Evolutionary conservation across 2,113 vertebrate genomes (phyloP), one percentile per base, ranked within the genome.

Genomic region (Etheostoma spectabile): DNA sequence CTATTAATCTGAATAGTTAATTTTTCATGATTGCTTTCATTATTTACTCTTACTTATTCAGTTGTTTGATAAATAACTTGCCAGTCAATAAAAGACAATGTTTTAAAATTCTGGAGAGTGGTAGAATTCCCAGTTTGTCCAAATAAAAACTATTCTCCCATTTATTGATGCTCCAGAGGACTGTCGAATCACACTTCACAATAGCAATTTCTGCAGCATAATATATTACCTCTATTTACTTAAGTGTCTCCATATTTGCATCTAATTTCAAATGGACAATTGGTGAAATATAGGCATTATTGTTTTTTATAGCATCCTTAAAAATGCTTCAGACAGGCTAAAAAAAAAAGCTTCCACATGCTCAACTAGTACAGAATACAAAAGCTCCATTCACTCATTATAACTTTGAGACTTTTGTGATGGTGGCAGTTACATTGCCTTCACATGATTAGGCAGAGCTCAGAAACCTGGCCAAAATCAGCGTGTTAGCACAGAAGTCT

Each of bases 211-310:
- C 66, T 73, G 51, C 64, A 57, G 78, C 30, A 53, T 55, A 80
- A 82, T 74, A 56, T 53, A 68, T 55, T 77, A 42, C 67, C 27
- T 64, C 75, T 60, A 61, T 84, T 82, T 55, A 74, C 15, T 77
- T 73, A 21, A 84, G 33, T 77, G 67, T 79, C 53, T 67, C 27
- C 48, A 72, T 66, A 81, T 79, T 72, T 80, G 38, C 65, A 80
- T 88, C 56, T 78, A 70, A 79, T 79, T 86, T 82, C 85, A 74
- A 66, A 49, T 22, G 38, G 62, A 74, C 62, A 74, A 68, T 48
- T 72, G 74, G 63, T 65, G 49, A 77, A 74, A 15, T 69, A 49
- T 63, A 75, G 55, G 79, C 51, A 27, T 73, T 53, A 22, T 55
- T 74, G 21, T 74, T 59, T 89, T 78, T 78, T 56, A 88, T 82